These are phyloP conservation scores for Gymnothorax reevesii DNA, from an alignment of 2,797 vertebrate species.

Conservation along the genomic window DNA sequence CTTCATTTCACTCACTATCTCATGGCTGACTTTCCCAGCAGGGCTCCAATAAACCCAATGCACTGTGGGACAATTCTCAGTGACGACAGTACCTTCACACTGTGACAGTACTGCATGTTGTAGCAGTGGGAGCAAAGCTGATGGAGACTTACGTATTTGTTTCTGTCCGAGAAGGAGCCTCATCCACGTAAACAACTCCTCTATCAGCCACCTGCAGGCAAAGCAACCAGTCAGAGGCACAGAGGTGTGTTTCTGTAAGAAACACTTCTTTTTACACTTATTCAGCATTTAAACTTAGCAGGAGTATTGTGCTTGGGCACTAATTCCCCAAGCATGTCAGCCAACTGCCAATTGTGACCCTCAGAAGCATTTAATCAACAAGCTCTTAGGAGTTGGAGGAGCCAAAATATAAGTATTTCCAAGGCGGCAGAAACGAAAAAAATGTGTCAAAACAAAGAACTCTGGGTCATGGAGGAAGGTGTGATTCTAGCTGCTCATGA, in stretches of 20 bases:
- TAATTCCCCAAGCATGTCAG: conserved; percentile 36
- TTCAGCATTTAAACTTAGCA: too few relatives aligned
- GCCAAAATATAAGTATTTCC: not conserved
- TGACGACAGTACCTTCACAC: not conserved
- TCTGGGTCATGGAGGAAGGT: too few relatives aligned
- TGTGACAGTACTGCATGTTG: not conserved
- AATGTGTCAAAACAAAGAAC: too few relatives aligned
- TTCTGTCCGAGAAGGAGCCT: not conserved
- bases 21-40: not conserved
- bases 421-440: too few relatives aligned
- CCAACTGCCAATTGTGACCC: conserved; percentile 4
- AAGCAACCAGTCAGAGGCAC: conserved; percentile 45
- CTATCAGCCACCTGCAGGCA: conserved; percentile 41
- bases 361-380: conserved; percentile 6
- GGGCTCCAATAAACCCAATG: not conserved
- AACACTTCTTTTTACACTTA: too few relatives aligned
- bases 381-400: not conserved
- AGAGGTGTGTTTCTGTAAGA: conserved; percentile 32
- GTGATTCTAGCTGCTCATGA: too few relatives aligned
- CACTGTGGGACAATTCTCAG: not conserved
- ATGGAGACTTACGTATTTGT: not conserved
- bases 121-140: not conserved
- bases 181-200: conserved; percentile 23
- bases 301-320: too few relatives aligned
- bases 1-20: conserved; percentile 1